Evolutionary conservation across 2,797 vertebrate species (phyloP).

Genomic region (Fistularia tabacaria): DNA sequence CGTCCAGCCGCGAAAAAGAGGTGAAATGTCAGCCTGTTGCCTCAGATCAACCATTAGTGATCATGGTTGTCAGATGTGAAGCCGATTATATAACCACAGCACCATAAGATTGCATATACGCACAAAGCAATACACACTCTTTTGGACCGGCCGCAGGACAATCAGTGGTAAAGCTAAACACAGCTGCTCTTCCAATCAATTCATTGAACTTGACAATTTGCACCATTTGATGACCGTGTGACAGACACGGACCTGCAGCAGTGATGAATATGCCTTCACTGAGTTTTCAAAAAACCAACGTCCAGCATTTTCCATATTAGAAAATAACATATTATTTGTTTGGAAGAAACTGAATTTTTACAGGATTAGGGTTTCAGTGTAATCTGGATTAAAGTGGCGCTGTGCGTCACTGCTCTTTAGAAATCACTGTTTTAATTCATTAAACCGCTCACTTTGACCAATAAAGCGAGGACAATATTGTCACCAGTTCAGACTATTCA

Average conservation of each 20-base stretch:
- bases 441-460: conserved; percentile 54
- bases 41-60: conserved; percentile 37
- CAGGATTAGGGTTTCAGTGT: conserved; percentile 63
- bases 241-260: background rate
- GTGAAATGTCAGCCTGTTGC: conserved; percentile 35
- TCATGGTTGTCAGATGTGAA: conserved; percentile 47
- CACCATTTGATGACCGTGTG: background rate
- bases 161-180: conserved; percentile 43
- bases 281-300: background rate
- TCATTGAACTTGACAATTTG: conserved; percentile 17
- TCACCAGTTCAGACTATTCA: conserved; percentile 17
- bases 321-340: conserved; percentile 33
- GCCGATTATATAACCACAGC: conserved; percentile 57
- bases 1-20: conserved; percentile 1
- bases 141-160: conserved; percentile 25
- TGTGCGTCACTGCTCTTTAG: conserved; percentile 69
- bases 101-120: conserved; percentile 16
- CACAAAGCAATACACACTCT: conserved; percentile 17
- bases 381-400: conserved; percentile 73
- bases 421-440: conserved; percentile 66
- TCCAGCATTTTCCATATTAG: conserved; percentile 1
- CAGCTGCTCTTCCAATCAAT: conserved; percentile 55
- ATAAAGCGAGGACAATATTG: conserved; percentile 21
- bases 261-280: background rate
- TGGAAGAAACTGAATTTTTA: conserved; percentile 60